Evolutionary conservation across 1,140 invertebrate genomes (phyloP).

Genomic region (Phortica variegata): DNA sequence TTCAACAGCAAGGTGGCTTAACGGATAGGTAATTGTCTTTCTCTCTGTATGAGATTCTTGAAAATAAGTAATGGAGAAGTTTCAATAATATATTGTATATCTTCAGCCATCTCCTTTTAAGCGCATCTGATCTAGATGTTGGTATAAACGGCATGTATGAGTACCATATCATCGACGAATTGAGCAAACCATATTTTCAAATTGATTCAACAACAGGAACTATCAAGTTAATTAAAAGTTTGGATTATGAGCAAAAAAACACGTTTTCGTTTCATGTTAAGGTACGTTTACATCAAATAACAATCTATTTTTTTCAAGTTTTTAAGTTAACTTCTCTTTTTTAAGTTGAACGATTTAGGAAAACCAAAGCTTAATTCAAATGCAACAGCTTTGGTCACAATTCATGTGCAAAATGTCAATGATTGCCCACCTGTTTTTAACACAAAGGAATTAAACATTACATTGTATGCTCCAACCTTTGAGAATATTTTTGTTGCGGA

Average conservation of each 20-base stretch:
- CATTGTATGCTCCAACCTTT: conserved; percentile 78
- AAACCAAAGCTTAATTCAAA: conserved; percentile 77
- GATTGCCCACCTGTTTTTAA: conserved; percentile 81
- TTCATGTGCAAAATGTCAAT: conserved; percentile 82
- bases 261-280: conserved; percentile 78
- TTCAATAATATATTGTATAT: background rate
- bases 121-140: conserved; percentile 76
- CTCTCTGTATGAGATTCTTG: background rate
- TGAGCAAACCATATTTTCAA: conserved; percentile 73
- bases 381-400: conserved; percentile 69
- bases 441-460: conserved; percentile 71
- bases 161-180: conserved; percentile 81
- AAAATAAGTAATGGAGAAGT: background rate
- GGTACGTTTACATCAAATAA: conserved; percentile 35
- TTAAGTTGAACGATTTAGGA: conserved; percentile 79
- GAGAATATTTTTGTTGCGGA: conserved; percentile 69
- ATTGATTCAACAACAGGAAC: conserved; percentile 89
- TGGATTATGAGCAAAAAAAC: conserved; percentile 80
- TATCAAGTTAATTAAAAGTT: conserved; percentile 70
- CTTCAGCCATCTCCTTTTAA: conserved; percentile 76
- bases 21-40: conserved; percentile 27
- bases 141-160: conserved; percentile 79
- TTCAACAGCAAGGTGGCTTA: conserved; percentile 60
- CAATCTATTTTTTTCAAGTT: background rate
- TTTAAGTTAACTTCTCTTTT: conserved; percentile 1